Conservation (phyloP, 1,140 invertebrate genomes). For the Trichonephila clavata region DNA sequence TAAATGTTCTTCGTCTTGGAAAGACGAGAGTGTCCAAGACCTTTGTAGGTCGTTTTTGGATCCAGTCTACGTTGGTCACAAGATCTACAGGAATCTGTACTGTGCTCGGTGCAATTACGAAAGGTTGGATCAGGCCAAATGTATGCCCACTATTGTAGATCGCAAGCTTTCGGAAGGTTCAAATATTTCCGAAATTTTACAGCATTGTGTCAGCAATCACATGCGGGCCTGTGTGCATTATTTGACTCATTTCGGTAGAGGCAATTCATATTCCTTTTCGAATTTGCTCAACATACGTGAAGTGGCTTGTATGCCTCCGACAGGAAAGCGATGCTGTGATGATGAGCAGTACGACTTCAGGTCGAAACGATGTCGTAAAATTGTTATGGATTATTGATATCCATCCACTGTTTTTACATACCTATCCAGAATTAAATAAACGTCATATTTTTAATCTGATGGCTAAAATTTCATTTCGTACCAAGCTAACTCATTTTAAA, state of each 20-base stretch:
- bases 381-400: background rate
- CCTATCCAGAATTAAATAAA: too few species aligned
- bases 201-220: background rate
- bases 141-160: background rate
- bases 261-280: background rate
- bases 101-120: constrained; percentile 37
- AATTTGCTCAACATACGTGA: background rate
- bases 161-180: background rate
- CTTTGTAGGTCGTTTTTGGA: background rate
- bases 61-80: background rate
- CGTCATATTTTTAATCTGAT: too few species aligned
- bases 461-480: too few species aligned
- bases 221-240: background rate
- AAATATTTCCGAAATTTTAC: background rate
- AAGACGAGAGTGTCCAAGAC: too few species aligned
- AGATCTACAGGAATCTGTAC: constrained; percentile 27
- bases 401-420: too few species aligned
- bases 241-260: background rate
- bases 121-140: background rate
- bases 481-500: too few species aligned
- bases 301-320: background rate
- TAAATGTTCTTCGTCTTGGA: constrained; percentile 8
- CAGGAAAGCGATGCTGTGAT: background rate
- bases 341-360: background rate
- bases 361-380: background rate